Evolutionary conservation across 2,113 vertebrate genomes (phyloP).

Genomic region (Sterrhoptilus dennistouni): DNA sequence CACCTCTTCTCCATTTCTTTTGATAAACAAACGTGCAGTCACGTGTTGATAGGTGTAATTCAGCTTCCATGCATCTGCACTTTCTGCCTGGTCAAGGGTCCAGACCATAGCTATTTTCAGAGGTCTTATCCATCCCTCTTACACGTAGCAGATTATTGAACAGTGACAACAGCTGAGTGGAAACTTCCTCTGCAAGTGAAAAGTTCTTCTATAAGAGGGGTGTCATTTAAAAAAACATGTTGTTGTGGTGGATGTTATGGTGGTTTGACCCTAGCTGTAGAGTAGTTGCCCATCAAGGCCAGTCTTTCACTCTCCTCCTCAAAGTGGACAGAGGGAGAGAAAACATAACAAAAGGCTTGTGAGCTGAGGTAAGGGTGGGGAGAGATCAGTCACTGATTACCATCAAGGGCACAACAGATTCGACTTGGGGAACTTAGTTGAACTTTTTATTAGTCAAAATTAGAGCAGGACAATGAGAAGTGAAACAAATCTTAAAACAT

Average conservation of each 20-base stretch:
- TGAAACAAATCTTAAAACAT: not conserved
- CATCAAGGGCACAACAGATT: fast-evolving
- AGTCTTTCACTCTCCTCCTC: not conserved
- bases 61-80: not conserved
- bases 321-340: not conserved
- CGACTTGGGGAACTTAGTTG: not conserved
- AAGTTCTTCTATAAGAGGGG: not conserved
- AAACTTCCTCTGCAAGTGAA: not conserved
- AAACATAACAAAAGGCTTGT: not conserved
- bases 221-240: not conserved
- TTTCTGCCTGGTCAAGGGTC: not conserved
- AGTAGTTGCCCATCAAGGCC: not conserved
- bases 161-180: not conserved
- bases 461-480: not conserved
- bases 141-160: not conserved
- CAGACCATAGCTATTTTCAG: not conserved
- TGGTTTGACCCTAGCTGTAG: not conserved
- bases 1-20: not conserved
- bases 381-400: fast-evolving
- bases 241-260: not conserved
- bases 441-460: not conserved
- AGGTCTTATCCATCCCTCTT: not conserved
- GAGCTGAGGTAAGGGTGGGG: not conserved
- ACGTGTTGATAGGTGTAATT: not conserved
- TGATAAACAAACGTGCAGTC: not conserved